Conservation (phyloP, 2,888 invertebrate genomes). For the Drosophila paranaensis region DNA sequence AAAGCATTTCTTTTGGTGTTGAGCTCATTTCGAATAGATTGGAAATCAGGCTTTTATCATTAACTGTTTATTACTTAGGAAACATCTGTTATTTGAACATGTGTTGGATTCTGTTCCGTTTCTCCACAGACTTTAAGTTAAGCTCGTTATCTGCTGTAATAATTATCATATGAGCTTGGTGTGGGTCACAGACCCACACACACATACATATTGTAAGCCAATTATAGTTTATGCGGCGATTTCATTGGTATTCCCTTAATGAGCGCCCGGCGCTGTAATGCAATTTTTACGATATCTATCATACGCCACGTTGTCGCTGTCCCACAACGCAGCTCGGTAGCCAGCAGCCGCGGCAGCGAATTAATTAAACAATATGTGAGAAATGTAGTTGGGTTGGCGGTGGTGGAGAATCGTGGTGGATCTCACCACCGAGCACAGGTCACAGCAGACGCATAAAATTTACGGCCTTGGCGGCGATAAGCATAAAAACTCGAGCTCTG, state of each 20-base stretch:
- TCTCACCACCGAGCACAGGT: constrained; percentile 24
- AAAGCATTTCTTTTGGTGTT: background rate
- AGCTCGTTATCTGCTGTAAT: constrained; percentile 39
- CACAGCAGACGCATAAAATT: constrained; percentile 63
- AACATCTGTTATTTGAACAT: constrained; percentile 37
- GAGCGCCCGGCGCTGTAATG: constrained; percentile 61
- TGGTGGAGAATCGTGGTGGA: background rate
- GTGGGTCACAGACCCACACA: constrained; percentile 1
- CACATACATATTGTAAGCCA: constrained; percentile 29
- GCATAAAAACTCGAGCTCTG: constrained; percentile 56
- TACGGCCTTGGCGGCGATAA: constrained; percentile 62
- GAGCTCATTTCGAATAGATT: constrained; percentile 1
- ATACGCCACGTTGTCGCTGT: constrained; percentile 62
- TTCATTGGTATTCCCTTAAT: constrained; percentile 66
- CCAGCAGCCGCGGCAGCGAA: constrained; percentile 41
- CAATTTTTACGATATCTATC: constrained; percentile 71
- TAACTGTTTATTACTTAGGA: background rate
- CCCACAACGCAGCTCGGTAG: constrained; percentile 33
- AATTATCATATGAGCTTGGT: constrained; percentile 25
- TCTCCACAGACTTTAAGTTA: constrained; percentile 3
- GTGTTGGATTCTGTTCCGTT: constrained; percentile 1
- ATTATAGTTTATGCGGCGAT: constrained; percentile 48
- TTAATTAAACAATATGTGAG: constrained; percentile 66
- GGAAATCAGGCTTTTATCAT: background rate
- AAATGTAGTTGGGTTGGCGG: constrained; percentile 1